Conservation (phyloP, 2,113 vertebrate species). For the Myotis lucifugus region DNA sequence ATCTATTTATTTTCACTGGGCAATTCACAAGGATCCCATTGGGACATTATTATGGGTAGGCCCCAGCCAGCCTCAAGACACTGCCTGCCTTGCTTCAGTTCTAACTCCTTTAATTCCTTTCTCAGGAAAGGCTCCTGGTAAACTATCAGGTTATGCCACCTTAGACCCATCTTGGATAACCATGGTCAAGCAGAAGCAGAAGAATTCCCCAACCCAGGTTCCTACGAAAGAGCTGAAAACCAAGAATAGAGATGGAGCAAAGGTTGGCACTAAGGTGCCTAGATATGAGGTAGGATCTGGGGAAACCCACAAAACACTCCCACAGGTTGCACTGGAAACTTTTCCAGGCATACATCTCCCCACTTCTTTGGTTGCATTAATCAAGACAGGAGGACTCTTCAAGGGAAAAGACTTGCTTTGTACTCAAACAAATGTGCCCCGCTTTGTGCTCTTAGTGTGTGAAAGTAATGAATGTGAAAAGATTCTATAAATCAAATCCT, state of each 20-base stretch:
- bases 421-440: not conserved
- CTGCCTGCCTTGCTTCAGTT: constrained; percentile 52
- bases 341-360: not conserved
- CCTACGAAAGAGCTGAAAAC: constrained; percentile 75
- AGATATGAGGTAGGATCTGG: not conserved
- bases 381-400: not conserved
- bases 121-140: constrained; percentile 74
- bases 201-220: constrained; percentile 84
- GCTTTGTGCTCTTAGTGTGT: not conserved
- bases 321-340: not conserved
- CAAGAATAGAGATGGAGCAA: constrained; percentile 78
- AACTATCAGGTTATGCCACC: constrained; percentile 46
- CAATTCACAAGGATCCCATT: not conserved
- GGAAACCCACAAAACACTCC: not conserved
- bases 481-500: constrained; percentile 10
- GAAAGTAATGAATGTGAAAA: not conserved
- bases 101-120: constrained; percentile 64
- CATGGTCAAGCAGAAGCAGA: constrained; percentile 90
- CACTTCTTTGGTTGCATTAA: not conserved
- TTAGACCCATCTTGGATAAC: constrained; percentile 90
- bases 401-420: not conserved
- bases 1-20: constrained; percentile 41
- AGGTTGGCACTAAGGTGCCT: constrained; percentile 50
- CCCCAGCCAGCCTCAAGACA: constrained; percentile 22
- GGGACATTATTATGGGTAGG: not conserved